Percentiles rank a stretch among this genome's conserved stretches.
phyloP scores from a whole-genome alignment of 2,113 vertebrate species.

The Gulo gulo region DNA sequence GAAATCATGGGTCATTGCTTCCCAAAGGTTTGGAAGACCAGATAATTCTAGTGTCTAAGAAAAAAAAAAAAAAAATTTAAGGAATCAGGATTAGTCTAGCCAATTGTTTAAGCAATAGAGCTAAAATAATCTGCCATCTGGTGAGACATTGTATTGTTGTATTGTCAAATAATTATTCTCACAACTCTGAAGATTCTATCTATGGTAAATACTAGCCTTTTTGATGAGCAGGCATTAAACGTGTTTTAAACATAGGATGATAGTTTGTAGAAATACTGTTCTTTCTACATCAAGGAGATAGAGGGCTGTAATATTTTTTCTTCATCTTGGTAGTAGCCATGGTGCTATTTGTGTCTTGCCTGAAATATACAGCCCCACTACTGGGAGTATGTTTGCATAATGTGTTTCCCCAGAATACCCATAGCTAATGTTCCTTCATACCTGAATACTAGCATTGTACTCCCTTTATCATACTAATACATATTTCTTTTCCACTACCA shows the following conservation, averaged over 20 bases:
- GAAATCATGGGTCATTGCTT: not conserved
- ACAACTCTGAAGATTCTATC: not conserved
- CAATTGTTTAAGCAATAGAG: not conserved
- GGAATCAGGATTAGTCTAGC: not conserved
- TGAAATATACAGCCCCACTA: not conserved
- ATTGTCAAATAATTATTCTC: slow-evolving; percentile 19
- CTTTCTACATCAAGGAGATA: not conserved
- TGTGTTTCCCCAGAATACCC: not conserved
- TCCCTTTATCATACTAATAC: not conserved
- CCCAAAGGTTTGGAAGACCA: not conserved
- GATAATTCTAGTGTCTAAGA: not conserved
- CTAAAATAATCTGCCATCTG: not conserved
- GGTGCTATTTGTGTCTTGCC: not conserved
- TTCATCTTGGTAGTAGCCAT: not conserved
- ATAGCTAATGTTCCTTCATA: not conserved
- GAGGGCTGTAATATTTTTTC: not conserved
- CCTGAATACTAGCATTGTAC: not conserved
- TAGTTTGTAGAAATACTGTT: not conserved
- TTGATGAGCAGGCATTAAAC: not conserved
- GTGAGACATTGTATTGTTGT: not conserved
- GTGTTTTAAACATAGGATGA: not conserved
- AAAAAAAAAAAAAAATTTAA: not conserved
- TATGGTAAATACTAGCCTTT: not conserved
- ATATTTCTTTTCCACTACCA: not conserved
- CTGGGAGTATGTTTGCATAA: not conserved